Conservation (phyloP, 2,113 vertebrate species). For the Balaenoptera acutorostrata region DNA sequence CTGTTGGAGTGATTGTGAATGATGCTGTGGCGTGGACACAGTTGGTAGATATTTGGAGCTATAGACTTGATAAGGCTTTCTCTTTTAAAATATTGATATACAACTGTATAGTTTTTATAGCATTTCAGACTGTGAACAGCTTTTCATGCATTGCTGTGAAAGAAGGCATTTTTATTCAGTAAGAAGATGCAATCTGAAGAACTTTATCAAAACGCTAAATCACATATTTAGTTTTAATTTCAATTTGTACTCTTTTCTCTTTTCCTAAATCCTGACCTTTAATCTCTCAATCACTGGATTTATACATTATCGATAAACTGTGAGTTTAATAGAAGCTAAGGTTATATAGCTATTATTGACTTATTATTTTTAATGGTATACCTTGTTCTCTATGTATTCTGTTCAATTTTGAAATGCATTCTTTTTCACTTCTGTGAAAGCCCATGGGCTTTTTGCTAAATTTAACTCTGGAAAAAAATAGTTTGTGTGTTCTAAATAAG, state of each 20-base stretch:
- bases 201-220: conserved; percentile 6
- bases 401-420: conserved; percentile 33
- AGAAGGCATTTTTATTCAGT: not conserved
- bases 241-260: not conserved
- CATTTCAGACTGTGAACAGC: not conserved
- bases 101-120: not conserved
- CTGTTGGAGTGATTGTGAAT: not conserved
- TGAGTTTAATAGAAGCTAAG: not conserved
- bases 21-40: not conserved
- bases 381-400: not conserved
- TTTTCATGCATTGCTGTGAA: conserved; percentile 18
- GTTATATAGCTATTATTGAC: not conserved
- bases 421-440: conserved; percentile 16
- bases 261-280: conserved; percentile 32
- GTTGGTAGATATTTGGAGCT: not conserved
- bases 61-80: not conserved
- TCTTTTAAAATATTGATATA: not conserved
- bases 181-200: not conserved
- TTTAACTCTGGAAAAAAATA: conserved; percentile 24
- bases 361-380: conserved; percentile 34
- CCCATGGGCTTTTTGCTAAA: not conserved
- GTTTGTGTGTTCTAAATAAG: conserved; percentile 39
- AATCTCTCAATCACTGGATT: not conserved
- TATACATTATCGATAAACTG: not conserved
- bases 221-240: conserved; percentile 27